Evolutionary conservation across 2,113 vertebrate genomes (phyloP), one percentile per base, ranked within the genome.

Genomic region (Vulpes vulpes): DNA sequence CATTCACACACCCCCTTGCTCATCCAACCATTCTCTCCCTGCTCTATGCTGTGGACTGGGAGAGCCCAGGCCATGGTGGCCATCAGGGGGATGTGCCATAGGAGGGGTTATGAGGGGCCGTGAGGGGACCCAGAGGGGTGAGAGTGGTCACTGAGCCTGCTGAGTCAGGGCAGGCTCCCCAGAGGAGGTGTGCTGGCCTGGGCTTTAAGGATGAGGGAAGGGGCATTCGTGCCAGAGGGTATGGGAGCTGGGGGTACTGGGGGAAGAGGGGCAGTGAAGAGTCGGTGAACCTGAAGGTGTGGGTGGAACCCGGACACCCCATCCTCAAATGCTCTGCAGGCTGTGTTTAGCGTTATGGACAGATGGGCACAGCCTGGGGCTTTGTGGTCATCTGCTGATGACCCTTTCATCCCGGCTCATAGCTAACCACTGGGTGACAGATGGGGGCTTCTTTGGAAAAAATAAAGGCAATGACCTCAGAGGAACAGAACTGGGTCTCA

Each of bases 171-270:
- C 0, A 1, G 51, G 32, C 76, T 76, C 35, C 76, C 83, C 3
- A 10, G 76, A 30, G 76, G 69, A 53, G 38, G 67, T 0, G 15
- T 51, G 74, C 3, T 15, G 89, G 27, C 57, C n/a, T 10, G 11
- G 71, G 74, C 5, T 65, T 8, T 51, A 43, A 51, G 19, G 17
- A 14, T 32, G 23, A 59, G 8, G 62, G 27, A 2, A 14, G 22
- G 23, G 23, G 43, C 20, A 1, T 9, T 65, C 30, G 1, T 27
- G 76, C 55, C 17, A 11, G 17, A 27, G 81, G 59, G 22, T 25
- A 8, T 9, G 6, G 5, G 82, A 32, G 32, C 20, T 1, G 0
- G 16, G 8, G 51, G 15, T 3, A 1, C 55, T 0, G 2, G 23
- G 57, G 17, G 15, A 73, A 23, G 11, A 2, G 22, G 0, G 27